Evolutionary conservation across 2,797 vertebrate genomes (phyloP).

Genomic region (Aselliscus stoliczkanus): DNA sequence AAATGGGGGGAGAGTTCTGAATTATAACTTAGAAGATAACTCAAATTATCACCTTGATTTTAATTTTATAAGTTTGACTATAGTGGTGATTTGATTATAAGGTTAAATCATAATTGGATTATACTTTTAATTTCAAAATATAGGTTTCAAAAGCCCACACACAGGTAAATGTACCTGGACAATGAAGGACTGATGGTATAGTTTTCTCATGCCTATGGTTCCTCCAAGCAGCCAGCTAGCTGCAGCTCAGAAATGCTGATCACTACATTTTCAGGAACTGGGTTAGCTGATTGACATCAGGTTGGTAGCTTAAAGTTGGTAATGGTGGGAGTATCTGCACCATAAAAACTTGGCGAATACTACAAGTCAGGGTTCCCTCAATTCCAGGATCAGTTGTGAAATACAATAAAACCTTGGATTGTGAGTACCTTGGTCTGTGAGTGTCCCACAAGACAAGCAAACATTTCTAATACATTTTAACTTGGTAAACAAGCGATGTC

Average conservation of each 20-base stretch:
- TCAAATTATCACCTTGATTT: neutral
- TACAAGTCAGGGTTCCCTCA: neutral
- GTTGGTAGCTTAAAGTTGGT: neutral
- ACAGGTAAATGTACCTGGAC: neutral
- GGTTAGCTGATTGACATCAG: neutral
- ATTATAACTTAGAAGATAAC: neutral
- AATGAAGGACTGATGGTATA: neutral
- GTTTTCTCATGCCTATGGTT: neutral
- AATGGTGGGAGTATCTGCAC: neutral
- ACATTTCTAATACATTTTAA: too few relatives aligned
- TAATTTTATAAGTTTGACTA: neutral
- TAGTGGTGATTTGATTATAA: neutral
- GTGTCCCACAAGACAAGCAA: too few relatives aligned
- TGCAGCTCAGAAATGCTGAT: neutral
- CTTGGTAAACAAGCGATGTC: too few relatives aligned
- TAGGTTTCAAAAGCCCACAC: neutral
- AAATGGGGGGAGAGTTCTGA: neutral
- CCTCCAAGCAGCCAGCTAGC: neutral
- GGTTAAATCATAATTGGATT: neutral
- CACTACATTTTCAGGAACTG: neutral
- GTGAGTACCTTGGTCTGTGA: too few relatives aligned
- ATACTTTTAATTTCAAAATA: neutral
- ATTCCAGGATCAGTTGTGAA: neutral
- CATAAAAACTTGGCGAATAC: neutral
- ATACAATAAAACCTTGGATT: too few relatives aligned